These are phyloP conservation scores for Narcine bancroftii DNA, from an alignment of 2,113 vertebrate genomes.

Conservation along the genomic window DNA sequence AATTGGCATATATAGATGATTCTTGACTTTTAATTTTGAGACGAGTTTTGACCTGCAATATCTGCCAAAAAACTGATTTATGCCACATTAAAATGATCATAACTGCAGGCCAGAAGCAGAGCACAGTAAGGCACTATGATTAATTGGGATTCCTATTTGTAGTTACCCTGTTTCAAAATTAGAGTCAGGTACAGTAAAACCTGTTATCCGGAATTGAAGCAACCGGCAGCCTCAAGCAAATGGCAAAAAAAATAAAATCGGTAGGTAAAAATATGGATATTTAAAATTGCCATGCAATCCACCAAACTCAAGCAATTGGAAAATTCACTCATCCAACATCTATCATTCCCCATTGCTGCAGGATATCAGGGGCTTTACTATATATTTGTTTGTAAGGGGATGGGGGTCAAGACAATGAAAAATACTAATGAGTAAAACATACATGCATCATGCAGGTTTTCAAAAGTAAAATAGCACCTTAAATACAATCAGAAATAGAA, in stretches of 20 bases:
- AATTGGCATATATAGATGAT: neutral
- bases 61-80: constrained; percentile 15
- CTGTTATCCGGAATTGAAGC: no score
- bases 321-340: no score
- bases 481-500: neutral
- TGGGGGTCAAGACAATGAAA: neutral
- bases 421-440: neutral
- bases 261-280: no score
- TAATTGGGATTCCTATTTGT: neutral
- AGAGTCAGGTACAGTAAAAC: no score
- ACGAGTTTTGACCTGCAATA: constrained; percentile 17
- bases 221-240: neutral
- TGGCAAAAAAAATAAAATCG: no score
- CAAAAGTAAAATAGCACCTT: no score
- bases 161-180: neutral
- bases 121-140: neutral
- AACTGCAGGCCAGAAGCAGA: constrained; percentile 21
- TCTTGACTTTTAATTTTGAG: constrained; percentile 31
- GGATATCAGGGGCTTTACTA: no score
- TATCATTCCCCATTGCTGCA: no score
- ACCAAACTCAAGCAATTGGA: no score
- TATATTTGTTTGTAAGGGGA: no score
- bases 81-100: neutral
- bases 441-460: neutral
- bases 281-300: no score